A percentile compares a stretch with the other conserved stretches of the same genome.
phyloP scores from a whole-genome alignment of 2,113 vertebrate species.

The Scolopax mira region DNA sequence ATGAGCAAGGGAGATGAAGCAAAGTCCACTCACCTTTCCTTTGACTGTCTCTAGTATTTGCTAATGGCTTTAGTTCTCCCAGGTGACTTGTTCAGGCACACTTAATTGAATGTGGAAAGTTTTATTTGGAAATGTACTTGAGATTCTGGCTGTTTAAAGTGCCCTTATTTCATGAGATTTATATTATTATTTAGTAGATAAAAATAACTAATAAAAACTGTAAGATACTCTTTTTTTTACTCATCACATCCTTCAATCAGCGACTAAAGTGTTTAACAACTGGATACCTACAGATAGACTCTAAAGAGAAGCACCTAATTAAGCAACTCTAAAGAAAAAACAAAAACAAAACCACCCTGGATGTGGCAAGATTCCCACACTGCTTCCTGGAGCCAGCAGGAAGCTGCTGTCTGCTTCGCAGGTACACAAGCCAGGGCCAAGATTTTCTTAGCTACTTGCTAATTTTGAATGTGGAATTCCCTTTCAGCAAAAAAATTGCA shows the following conservation, averaged over 20 bases:
- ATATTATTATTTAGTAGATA: neutral
- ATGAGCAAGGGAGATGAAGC: neutral
- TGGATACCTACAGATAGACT: neutral
- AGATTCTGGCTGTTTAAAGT: neutral
- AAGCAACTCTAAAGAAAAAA: neutral
- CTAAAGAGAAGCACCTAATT: neutral
- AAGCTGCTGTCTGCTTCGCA: neutral
- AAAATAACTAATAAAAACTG: neutral
- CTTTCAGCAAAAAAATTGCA: neutral
- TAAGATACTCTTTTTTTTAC: neutral
- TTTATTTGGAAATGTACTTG: neutral
- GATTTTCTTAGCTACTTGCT: neutral
- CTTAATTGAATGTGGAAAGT: neutral
- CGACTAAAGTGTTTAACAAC: neutral
- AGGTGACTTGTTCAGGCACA: neutral
- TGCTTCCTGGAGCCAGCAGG: neutral
- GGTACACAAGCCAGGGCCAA: neutral
- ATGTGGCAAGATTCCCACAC: neutral
- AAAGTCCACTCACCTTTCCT: neutral
- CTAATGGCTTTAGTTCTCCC: constrained; percentile 1
- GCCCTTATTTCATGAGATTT: neutral
- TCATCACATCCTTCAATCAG: constrained; percentile 2
- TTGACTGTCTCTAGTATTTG: constrained; percentile 14
- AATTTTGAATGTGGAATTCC: neutral
- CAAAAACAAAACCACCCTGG: neutral